Conservation (phyloP, 2,113 vertebrate genomes). For the Tricholaema leucomelas region DNA sequence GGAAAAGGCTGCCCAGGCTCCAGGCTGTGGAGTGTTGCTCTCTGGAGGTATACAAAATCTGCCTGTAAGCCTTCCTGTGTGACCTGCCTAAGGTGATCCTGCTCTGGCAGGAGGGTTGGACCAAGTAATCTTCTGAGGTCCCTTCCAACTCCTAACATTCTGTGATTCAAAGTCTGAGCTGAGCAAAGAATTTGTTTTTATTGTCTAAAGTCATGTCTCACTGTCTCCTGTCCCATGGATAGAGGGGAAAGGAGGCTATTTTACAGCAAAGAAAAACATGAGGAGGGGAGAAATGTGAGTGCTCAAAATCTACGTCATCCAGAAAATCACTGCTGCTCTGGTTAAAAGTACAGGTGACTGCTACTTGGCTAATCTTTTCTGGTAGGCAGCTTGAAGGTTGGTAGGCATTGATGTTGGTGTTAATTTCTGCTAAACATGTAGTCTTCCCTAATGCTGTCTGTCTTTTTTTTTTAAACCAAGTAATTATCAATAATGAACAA, state of each 20-base stretch:
- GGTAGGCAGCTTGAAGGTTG: background rate
- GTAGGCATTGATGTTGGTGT: background rate
- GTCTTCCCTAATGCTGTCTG: background rate
- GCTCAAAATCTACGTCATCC: background rate
- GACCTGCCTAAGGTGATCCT: no score
- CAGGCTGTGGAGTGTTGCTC: no score
- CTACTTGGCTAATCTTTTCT: background rate
- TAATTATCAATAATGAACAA: conserved; percentile 25
- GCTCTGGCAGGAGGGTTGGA: no score
- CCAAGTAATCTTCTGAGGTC: no score
- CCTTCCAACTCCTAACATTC: no score
- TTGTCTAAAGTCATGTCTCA: background rate
- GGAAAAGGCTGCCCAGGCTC: no score
- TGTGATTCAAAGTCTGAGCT: background rate
- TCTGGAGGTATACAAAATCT: no score
- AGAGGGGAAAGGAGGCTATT: background rate
- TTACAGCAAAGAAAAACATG: background rate
- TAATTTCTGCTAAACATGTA: background rate
- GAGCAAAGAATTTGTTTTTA: background rate
- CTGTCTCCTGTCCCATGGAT: background rate
- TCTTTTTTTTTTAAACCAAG: background rate
- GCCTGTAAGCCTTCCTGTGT: no score
- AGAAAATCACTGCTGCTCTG: background rate
- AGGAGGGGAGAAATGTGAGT: background rate
- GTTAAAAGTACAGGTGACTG: background rate